These are phyloP conservation scores for Heliconius himera DNA, from an alignment of 1,140 invertebrate species.

Conservation along the genomic window DNA sequence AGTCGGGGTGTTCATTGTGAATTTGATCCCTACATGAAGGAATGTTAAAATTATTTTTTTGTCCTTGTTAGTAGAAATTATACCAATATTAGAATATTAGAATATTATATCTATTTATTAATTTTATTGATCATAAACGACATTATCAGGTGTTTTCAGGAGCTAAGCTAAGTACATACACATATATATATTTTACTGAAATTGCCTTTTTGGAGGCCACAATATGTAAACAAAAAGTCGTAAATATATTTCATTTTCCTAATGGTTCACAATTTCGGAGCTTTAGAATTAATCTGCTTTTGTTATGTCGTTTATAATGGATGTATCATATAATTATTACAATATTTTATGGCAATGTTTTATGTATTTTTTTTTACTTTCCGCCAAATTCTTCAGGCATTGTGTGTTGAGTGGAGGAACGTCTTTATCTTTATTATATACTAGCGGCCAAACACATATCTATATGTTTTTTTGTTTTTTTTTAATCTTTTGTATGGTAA, in stretches of 20 bases:
- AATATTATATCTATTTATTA: neutral
- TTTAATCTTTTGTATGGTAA: no score
- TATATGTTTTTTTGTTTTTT: no score
- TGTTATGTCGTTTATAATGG: neutral
- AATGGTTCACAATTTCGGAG: conserved; percentile 34
- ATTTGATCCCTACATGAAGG: no score
- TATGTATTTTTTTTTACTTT: no score
- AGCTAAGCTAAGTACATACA: conserved; percentile 6
- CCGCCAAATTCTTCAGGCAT: no score
- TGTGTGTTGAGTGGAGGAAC: no score
- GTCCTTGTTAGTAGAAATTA: no score
- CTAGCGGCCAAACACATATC: no score
- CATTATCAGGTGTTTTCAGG: neutral
- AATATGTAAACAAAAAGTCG: conserved; percentile 26
- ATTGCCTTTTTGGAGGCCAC: conserved; percentile 19
- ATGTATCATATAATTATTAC: neutral
- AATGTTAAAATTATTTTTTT: no score
- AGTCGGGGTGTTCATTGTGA: no score
- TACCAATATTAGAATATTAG: neutral
- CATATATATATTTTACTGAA: conserved; percentile 22
- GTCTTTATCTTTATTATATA: no score
- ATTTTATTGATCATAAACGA: neutral
- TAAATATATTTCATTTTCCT: conserved; percentile 32
- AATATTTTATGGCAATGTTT: neutral
- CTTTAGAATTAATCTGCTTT: conserved; percentile 23